Evolutionary conservation across 2,113 vertebrate genomes (phyloP).

Genomic region (Podarcis muralis): DNA sequence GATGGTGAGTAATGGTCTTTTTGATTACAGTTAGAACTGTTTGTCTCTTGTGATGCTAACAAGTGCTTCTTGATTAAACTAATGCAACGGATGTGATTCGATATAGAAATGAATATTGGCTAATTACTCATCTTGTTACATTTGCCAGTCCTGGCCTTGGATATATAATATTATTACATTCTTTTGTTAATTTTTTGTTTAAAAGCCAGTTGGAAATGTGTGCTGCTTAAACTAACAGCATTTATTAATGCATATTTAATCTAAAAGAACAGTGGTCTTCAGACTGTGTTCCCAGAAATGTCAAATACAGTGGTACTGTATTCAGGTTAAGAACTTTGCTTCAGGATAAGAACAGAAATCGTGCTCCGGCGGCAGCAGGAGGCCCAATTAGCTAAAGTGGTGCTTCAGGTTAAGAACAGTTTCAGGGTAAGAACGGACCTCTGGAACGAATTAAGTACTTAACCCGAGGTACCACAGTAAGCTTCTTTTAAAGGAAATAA

Average conservation of each 20-base stretch:
- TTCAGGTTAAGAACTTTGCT: too few species aligned
- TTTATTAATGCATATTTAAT: not conserved
- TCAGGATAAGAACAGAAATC: too few species aligned
- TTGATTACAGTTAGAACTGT: constrained; percentile 3
- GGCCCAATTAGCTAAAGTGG: too few species aligned
- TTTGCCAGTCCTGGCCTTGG: not conserved
- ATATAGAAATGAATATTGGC: not conserved
- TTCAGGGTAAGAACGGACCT: too few species aligned
- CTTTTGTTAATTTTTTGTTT: not conserved
- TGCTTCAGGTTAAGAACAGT: too few species aligned
- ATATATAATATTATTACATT: not conserved
- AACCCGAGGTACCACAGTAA: too few species aligned
- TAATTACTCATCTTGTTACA: not conserved
- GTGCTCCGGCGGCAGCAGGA: too few species aligned
- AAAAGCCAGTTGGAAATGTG: not conserved
- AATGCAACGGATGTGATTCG: not conserved
- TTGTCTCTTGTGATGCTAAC: not conserved
- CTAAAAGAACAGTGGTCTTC: not conserved
- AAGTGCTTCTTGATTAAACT: constrained; percentile 18
- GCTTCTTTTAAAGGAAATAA: not conserved
- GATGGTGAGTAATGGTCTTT: constrained; percentile 1
- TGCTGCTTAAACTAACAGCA: not conserved
- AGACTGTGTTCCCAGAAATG: not conserved
- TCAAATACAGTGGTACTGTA: too few species aligned
- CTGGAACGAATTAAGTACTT: too few species aligned